phyloP scores from a whole-genome alignment of 92 coral and sea anemone genomes.

The Galaxea fascicularis region DNA sequence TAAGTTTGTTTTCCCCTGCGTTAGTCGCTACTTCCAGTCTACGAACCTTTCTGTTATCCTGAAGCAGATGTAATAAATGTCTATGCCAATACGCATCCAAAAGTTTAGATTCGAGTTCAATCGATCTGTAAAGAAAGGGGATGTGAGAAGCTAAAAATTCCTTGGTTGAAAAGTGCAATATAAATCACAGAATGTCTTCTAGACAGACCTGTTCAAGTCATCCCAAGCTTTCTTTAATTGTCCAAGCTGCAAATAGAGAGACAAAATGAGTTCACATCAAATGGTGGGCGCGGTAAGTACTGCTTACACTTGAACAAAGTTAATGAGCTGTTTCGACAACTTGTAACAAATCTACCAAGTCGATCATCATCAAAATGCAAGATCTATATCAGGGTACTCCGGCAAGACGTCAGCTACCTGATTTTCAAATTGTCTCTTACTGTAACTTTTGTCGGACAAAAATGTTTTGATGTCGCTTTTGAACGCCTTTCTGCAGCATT shows the following conservation, averaged over 20 bases:
- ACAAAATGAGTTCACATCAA: background rate
- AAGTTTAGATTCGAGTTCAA: conserved; percentile 88
- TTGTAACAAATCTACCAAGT: too few species aligned
- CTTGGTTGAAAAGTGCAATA: background rate
- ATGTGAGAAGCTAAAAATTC: background rate
- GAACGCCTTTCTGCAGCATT: too few species aligned
- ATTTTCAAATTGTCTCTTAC: too few species aligned
- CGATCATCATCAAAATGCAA: too few species aligned
- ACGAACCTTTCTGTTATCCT: conserved; percentile 84
- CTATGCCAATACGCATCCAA: conserved; percentile 97
- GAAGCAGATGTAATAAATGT: conserved; percentile 87
- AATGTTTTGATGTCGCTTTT: too few species aligned
- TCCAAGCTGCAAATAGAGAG: conserved; percentile 75
- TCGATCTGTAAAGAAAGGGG: conserved; percentile 64
- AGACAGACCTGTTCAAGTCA: conserved; percentile 83
- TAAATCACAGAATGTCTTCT: background rate
- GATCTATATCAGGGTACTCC: too few species aligned
- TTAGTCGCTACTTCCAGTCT: background rate
- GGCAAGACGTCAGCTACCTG: too few species aligned
- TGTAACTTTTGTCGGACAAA: too few species aligned
- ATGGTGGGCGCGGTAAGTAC: background rate
- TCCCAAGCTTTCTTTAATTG: conserved; percentile 89
- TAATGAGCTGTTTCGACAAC: too few species aligned
- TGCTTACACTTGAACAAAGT: too few species aligned
- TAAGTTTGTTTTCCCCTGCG: too few species aligned